Conservation (phyloP, 2,888 invertebrate genomes). For the Hoplodrina ambigua region DNA sequence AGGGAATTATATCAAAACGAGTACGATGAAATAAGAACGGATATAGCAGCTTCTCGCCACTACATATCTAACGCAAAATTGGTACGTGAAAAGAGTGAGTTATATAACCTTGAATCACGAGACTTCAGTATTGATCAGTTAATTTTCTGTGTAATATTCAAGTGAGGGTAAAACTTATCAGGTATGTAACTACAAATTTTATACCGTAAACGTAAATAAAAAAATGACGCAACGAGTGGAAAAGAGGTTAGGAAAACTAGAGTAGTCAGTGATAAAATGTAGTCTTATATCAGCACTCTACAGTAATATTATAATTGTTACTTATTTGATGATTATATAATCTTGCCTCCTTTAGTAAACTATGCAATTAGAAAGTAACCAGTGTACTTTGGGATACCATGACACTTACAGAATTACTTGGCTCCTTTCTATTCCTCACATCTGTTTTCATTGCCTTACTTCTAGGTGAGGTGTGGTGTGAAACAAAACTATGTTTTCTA, state of each 20-base stretch:
- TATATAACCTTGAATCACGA: conserved; percentile 91
- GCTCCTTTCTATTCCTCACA: conserved; percentile 54
- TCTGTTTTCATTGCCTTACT: conserved; percentile 25
- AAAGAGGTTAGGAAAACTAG: conserved; percentile 63
- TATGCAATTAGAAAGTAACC: conserved; percentile 54
- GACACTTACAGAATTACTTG: conserved; percentile 20
- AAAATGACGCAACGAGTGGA: conserved; percentile 53
- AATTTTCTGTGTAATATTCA: conserved; percentile 69
- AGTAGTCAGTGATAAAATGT: conserved; percentile 20
- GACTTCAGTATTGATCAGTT: conserved; percentile 86
- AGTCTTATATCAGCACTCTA: conserved; percentile 13
- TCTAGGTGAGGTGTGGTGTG: neutral
- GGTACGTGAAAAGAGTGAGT: conserved; percentile 83
- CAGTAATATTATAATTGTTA: conserved; percentile 4
- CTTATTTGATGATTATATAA: conserved; percentile 38
- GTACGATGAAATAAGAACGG: conserved; percentile 52
- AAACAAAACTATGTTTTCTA: neutral
- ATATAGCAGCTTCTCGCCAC: conserved; percentile 64
- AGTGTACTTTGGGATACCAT: conserved; percentile 13
- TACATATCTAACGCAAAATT: conserved; percentile 68
- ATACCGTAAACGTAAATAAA: conserved; percentile 19
- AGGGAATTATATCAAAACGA: conserved; percentile 50
- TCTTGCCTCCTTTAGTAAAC: conserved; percentile 3
- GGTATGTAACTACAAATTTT: conserved; percentile 66
- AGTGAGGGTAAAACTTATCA: conserved; percentile 63